Base-by-base conservation (phyloP, 2,888 invertebrate species). In the Agrilus biguttatus region DNA sequence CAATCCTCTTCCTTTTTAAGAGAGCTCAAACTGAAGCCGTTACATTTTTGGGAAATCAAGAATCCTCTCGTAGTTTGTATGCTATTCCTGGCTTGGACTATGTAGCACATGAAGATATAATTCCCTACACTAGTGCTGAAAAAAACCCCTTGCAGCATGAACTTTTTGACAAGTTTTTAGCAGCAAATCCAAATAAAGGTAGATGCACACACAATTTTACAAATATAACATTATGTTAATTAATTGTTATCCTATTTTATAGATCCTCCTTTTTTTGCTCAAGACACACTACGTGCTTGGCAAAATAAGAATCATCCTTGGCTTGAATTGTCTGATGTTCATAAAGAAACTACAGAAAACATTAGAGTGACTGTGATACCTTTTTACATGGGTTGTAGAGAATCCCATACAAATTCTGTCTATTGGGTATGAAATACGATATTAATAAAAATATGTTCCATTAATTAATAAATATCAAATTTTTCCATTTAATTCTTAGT, bases 21-120 rank as follows among this genome's bases (percentile, higher is more conserved):
- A 77, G 95, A 56, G 93, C 96, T n/a, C 96, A 95, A 69, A 91
- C 95, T 4, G 95, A 96, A 70, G 91, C 95, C 5, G 96, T 96
- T 1, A 96, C 96, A 1, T 96, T 97, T 67, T 72, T 97, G 40
- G 93, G 95, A 14, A 93, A 91, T 65, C 93, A 93, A 65, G 93
- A 95, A 62, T 91, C 91, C 13, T 91, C 89, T 57, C 77, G 93
- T 45, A 93, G 92, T 59, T 69, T 96, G 32, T 96, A 96, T 65
- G 93, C 95, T 1, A 93, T 96, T 58, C 95, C 95, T 7, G 97
- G 97, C 0, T 68, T 98, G 49, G 97, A 98, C 70, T 98, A 97
- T 65, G 96, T 97, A 8, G 90, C 92, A 0, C 98, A 99, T 59
- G 92, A 95, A 59, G 97, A 98, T 66, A 86, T 98, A 51, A 76